Evolutionary conservation across 1,140 invertebrate genomes (phyloP).

Genomic region (Diploscapter pachys): DNA sequence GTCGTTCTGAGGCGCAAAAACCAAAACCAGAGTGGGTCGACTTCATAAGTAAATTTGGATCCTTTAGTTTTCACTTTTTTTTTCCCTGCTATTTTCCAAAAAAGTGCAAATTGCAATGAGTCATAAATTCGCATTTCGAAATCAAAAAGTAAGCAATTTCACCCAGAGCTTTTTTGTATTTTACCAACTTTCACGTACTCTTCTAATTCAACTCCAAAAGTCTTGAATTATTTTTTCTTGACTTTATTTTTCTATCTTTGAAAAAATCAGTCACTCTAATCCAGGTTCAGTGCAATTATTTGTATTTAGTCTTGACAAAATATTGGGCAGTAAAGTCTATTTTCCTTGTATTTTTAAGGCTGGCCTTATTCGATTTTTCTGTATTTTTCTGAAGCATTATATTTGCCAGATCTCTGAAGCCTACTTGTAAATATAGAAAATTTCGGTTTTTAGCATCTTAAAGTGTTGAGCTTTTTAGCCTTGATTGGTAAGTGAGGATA

Average conservation of each 20-base stretch:
- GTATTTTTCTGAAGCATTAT: no score
- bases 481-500: no score
- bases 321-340: neutral
- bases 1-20: slow-evolving; percentile 14
- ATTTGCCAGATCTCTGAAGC: no score
- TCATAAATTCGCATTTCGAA: neutral
- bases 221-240: neutral
- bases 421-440: no score
- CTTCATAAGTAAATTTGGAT: neutral
- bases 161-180: neutral
- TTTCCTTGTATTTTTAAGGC: no score
- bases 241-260: no score
- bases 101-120: neutral
- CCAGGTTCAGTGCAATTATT: no score
- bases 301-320: neutral
- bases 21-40: neutral
- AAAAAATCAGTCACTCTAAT: no score
- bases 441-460: no score
- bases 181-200: no score
- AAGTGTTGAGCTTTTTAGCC: no score
- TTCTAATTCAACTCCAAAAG: neutral
- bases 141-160: neutral
- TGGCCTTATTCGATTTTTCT: no score
- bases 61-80: neutral
- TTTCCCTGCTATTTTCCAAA: neutral